phyloP scores from a whole-genome alignment of 1,140 invertebrate genomes.

The Ectropis grisescens region DNA sequence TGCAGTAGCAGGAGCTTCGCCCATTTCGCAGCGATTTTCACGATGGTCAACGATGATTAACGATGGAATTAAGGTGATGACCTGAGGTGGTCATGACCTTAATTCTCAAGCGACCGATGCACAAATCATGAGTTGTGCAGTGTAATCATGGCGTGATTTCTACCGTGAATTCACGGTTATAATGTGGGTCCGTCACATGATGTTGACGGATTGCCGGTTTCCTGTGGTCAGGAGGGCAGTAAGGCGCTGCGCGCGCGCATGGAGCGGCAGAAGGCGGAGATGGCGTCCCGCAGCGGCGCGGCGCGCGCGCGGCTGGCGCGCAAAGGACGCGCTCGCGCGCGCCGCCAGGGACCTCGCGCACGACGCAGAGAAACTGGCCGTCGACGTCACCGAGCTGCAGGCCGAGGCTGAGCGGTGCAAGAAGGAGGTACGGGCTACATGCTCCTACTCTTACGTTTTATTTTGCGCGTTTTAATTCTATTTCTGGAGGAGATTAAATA shows the following conservation, averaged over 20 bases:
- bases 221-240: slow-evolving; percentile 59
- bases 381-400: slow-evolving; percentile 75
- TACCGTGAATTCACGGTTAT: too few relatives aligned
- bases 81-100: too few relatives aligned
- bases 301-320: slow-evolving; percentile 70
- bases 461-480: not conserved
- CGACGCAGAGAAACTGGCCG: slow-evolving; percentile 84
- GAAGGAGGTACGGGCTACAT: slow-evolving; percentile 40
- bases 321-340: slow-evolving; percentile 80
- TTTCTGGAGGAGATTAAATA: too few relatives aligned
- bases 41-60: too few relatives aligned
- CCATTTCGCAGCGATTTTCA: too few relatives aligned
- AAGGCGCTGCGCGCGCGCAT: slow-evolving; percentile 73
- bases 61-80: too few relatives aligned
- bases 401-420: slow-evolving; percentile 52
- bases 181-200: too few relatives aligned
- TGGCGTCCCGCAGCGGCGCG: slow-evolving; percentile 85
- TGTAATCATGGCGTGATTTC: too few relatives aligned
- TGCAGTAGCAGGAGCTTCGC: too few relatives aligned
- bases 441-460: not conserved
- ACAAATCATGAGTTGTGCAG: too few relatives aligned
- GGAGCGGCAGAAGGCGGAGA: slow-evolving; percentile 81
- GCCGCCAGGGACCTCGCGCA: slow-evolving; percentile 77
- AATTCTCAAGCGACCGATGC: too few relatives aligned
- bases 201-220: too few relatives aligned